A percentile compares a stretch with the other conserved stretches of the same genome.
Conservation (phyloP, 2,797 vertebrate genomes). For the Aphelocoma californica region DNA sequence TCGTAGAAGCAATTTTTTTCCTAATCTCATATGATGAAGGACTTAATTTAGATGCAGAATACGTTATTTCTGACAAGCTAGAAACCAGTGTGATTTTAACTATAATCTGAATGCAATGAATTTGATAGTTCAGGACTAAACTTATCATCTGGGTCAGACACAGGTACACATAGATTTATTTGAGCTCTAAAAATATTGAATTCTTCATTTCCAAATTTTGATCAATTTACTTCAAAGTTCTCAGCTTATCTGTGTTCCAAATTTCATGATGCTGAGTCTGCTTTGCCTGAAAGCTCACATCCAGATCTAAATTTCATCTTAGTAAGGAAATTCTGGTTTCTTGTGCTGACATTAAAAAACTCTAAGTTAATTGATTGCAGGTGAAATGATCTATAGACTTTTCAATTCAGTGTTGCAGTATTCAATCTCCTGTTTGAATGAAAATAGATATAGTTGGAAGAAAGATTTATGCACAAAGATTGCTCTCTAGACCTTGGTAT, state of each 20-base stretch:
- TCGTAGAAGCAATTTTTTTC: background rate
- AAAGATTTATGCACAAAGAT: background rate
- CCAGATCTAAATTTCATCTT: background rate
- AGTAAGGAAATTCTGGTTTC: background rate
- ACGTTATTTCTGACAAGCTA: background rate
- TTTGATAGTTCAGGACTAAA: background rate
- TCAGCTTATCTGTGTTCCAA: background rate
- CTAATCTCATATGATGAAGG: background rate
- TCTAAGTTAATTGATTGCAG: background rate
- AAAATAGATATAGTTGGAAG: background rate
- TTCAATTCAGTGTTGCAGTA: background rate
- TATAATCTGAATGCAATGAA: background rate
- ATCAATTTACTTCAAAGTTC: background rate
- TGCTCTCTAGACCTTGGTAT: background rate
- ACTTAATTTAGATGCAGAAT: background rate
- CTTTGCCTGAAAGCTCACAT: background rate
- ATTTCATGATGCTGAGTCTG: background rate
- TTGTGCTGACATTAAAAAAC: background rate
- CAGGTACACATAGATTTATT: background rate
- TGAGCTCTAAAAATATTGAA: background rate
- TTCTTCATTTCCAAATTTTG: background rate
- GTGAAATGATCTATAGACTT: background rate
- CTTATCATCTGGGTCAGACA: background rate
- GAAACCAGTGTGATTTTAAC: background rate
- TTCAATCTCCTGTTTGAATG: background rate